Percentiles rank a stretch among this genome's conserved stretches.
Evolutionary conservation across 2,888 invertebrate genomes (phyloP).

Genomic region (Ophraella communa): DNA sequence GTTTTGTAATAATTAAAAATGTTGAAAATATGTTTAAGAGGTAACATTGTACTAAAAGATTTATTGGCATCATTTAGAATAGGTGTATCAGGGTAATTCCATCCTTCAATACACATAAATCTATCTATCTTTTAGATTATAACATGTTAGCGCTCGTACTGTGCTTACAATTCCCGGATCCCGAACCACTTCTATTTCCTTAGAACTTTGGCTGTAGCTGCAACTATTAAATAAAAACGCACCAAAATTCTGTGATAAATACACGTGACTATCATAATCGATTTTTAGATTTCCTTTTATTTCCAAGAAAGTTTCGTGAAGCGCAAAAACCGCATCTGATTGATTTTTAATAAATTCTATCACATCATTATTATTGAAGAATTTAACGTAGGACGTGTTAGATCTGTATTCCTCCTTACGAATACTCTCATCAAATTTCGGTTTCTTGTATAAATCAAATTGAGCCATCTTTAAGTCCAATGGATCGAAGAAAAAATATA

Average conservation of each 20-base stretch:
- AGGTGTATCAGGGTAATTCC: constrained; percentile 28
- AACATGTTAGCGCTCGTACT: no score
- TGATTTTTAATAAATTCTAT: constrained; percentile 37
- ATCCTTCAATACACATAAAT: constrained; percentile 24
- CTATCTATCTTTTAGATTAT: no score
- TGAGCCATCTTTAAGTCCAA: background rate
- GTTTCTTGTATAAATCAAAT: constrained; percentile 32
- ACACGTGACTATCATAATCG: no score
- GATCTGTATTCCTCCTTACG: constrained; percentile 26
- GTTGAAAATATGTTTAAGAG: no score
- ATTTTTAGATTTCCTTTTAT: no score
- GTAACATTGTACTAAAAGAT: constrained; percentile 26
- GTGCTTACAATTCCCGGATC: no score
- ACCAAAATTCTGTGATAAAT: no score
- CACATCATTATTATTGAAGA: constrained; percentile 34
- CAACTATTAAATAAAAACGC: no score
- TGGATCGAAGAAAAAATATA: background rate
- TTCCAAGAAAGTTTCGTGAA: constrained; percentile 10
- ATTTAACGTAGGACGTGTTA: constrained; percentile 37
- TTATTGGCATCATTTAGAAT: constrained; percentile 5
- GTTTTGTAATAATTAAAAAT: constrained; percentile 31
- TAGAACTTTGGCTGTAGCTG: no score
- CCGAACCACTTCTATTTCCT: no score
- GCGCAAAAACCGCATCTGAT: constrained; percentile 27
- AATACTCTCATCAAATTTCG: no score